Base-by-base conservation (phyloP, 2,113 vertebrate genomes). In the Podilymbus podiceps region DNA sequence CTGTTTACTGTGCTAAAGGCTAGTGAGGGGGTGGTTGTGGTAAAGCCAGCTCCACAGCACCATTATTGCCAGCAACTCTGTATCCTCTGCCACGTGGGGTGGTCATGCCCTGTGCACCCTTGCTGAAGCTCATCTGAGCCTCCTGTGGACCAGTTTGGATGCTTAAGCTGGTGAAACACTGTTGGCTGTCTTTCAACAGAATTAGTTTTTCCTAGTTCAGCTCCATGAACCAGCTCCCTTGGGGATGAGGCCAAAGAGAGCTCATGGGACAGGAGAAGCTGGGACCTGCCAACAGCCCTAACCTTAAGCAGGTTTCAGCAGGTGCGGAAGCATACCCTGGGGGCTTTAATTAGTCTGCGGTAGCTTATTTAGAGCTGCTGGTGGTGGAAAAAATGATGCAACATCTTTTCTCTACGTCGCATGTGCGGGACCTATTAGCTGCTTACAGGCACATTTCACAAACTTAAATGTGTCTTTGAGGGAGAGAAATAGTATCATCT, bases 1-100 rank as follows among this genome's bases (percentile, higher is more conserved):
- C 9, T 86, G 38, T 63, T 91, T 35, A 12, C 24, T 13, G 15
- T 22, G 12, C 18, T 69, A 5, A 82, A 28, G 15, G 5, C 15
- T 8, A 25, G 11, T 35, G 47, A 55, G 17, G 20, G 17, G 9
- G 10, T 89, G 67, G n/a, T 10, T 90, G 72, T 64, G 60, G n/a
- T 81, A 55, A 74, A 81, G 44, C n/a, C 42, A 52, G 2, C 12
- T 31, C 0, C 0, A 13, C 33, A 47, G 9, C 46, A 86, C 19
- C 0, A 0, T 53, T 83, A 27, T 53, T 86, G 88, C 33, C 25
- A 38, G 1, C 63, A 40, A 4, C 22, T 66, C 67, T 67, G 4
- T 53, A 18, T 75, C 40, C 35, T 24, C 53, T 82, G 33, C 76
- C 1, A 0, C 11, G 12, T 46, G 14, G 25, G 11, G 15, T n/a